Base-by-base conservation (phyloP, 2,797 vertebrate genomes). In the Paedocypris micromegethes region DNA sequence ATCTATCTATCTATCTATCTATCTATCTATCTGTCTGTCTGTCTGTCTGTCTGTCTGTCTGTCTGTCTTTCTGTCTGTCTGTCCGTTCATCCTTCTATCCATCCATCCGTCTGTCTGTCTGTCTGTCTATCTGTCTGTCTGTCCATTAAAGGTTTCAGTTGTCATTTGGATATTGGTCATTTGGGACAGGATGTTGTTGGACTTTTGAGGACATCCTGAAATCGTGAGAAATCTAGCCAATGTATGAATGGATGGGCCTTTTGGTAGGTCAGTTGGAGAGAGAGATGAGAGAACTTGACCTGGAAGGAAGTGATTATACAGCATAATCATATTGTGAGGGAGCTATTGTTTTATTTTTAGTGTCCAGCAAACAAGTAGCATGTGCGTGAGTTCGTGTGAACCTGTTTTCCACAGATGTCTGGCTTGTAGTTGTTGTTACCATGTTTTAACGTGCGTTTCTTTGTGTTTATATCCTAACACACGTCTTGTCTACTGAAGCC, bases 401-500 rank as follows among this genome's bases (percentile, higher is more conserved):
- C 54, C 64, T 66, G 60, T 52, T 71, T 73, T 51, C 54, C 64
- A 66, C 71, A 66, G 49, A 59, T 61, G 65, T 59, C 50, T 38
- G 59, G 51, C n/a, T 51, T 42, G 8, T 57, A 49, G 55, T 4
- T 55, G 63, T 45, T 47, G 62, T 50, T 72, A 67, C 59, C 39
- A 47, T 51, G 4, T 54, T 48, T 46, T 39, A 40, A 49, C 41
- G 67, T 52, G 42, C 51, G 7, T 59, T 66, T 64, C 41, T 7
- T 3, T 50, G 44, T 50, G 23, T 9, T 23, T 39, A 4, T 9
- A 53, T 58, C 60, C 60, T 43, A 72, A 66, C 72, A 74, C 58
- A 54, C 68, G 73, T 80, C 80, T 84, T 78, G 85, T 86, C 83
- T 83, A 82, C 83, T 81, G 63, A 73, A 68, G 77, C 79, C 47